A percentile compares a stretch with the other conserved stretches of the same genome.
Conservation (phyloP, 1,140 invertebrate species). For the Trypoxylus dichotomus region DNA sequence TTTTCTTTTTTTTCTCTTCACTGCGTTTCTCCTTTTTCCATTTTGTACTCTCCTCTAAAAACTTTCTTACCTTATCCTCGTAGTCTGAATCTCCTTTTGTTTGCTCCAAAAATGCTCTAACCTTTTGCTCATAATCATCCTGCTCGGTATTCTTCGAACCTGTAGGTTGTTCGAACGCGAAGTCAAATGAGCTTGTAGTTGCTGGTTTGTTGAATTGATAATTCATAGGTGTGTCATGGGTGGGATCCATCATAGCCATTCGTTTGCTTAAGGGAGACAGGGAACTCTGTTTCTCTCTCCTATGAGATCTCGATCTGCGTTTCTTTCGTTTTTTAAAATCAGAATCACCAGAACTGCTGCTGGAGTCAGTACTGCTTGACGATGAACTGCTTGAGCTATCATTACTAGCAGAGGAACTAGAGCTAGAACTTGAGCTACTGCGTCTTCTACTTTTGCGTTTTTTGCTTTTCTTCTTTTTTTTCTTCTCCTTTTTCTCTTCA, state of each 20-base stretch:
- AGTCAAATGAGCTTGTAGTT: conserved; percentile 50
- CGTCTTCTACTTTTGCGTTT: conserved; percentile 69
- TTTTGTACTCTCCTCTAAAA: conserved; percentile 76
- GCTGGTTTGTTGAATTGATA: conserved; percentile 61
- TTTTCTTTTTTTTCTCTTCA: conserved; percentile 70
- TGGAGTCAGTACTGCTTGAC: conserved; percentile 62
- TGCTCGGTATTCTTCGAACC: conserved; percentile 52
- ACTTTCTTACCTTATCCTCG: conserved; percentile 79
- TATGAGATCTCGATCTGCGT: conserved; percentile 57
- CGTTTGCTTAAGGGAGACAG: conserved; percentile 78
- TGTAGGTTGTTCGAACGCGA: conserved; percentile 51
- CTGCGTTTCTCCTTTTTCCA: conserved; percentile 76
- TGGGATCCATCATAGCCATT: conserved; percentile 68
- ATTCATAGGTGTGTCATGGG: conserved; percentile 58
- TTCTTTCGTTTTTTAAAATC: conserved; percentile 64
- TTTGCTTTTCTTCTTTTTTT: conserved; percentile 70
- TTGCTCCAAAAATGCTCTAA: conserved; percentile 74
- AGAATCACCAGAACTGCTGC: conserved; percentile 65
- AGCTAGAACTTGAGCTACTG: conserved; percentile 59
- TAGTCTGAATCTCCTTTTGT: conserved; percentile 82
- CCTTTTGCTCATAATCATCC: conserved; percentile 69
- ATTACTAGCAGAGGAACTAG: conserved; percentile 66
- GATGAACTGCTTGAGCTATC: conserved; percentile 54
- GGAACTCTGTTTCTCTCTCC: conserved; percentile 70
- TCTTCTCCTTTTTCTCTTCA: conserved; percentile 73